Percentiles rank a stretch among this genome's conserved stretches.
These are phyloP conservation scores for Ophion ellenae DNA, from an alignment of 2,888 invertebrate genomes.

Conservation along the genomic window DNA sequence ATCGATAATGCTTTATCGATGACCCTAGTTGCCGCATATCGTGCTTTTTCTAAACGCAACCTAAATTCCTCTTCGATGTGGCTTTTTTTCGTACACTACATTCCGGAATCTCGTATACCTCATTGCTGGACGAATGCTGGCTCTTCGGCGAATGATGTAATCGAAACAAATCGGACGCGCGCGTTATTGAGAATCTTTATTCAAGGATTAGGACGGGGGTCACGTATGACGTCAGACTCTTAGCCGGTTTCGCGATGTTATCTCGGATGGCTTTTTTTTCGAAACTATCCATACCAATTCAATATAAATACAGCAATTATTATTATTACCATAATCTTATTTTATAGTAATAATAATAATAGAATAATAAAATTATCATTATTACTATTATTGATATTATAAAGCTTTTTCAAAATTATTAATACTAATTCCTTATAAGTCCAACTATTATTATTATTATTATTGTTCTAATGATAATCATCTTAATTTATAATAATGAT, in stretches of 20 bases:
- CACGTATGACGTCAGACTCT: slow-evolving; percentile 45
- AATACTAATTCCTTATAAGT: too few relatives aligned
- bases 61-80: neutral
- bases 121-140: slow-evolving; percentile 5
- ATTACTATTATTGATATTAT: too few relatives aligned
- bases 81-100: neutral
- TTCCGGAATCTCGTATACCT: neutral
- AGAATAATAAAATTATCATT: neutral
- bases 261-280: slow-evolving; percentile 15
- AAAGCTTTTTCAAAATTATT: too few relatives aligned
- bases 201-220: slow-evolving; percentile 32
- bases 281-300: neutral
- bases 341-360: neutral
- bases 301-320: neutral
- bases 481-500: too few relatives aligned
- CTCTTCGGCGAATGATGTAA: slow-evolving; percentile 26
- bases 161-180: slow-evolving; percentile 26
- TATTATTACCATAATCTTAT: neutral
- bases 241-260: slow-evolving; percentile 13
- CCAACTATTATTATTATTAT: too few relatives aligned
- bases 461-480: too few relatives aligned
- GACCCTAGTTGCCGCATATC: neutral
- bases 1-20: slow-evolving; percentile 40
- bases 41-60: slow-evolving; percentile 1
- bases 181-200: slow-evolving; percentile 21